Evolutionary conservation across 2,888 invertebrate species (phyloP), one percentile per base, ranked within the genome.

Genomic region (Conchocele bisecta): DNA sequence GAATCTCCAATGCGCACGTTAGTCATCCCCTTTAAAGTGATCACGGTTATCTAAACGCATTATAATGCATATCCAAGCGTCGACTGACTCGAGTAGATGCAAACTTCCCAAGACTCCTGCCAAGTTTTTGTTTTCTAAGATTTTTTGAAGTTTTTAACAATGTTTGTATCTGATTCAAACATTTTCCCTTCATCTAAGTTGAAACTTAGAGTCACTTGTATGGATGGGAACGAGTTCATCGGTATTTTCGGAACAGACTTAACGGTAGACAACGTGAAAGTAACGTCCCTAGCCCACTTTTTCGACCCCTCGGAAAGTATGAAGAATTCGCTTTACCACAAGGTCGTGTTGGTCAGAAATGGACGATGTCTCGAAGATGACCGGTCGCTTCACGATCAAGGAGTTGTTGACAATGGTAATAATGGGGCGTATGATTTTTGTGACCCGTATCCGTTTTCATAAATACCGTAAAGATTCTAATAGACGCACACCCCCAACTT

Each of bases 151-250:
- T n/a, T 29, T 57, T 28, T 54, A 44, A 29, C 42, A 50, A 91
- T 91, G 91, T 90, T 91, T 84, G 91, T 91, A 39, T 90, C 91
- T 20, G 91, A 91, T 65, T 75, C 85, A 4, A 87, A 81, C 64
- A 84, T 89, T 33, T 89, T 89, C 66, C 86, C 82, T 29, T 83
- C 88, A 65, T 83, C 87, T 54, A 82, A 75, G 44, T 86, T 89
- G 81, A 90, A 89, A 80, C 81, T 92, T 50, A 83, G 87, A 74
- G 85, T 92, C 31, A 85, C 90, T 4, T 90, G 86, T 74, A 85
- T 86, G 56, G 89, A 91, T 77, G 91, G 92, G 17, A 81, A 80
- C 9, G 86, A 86, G 22, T 87, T 88, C 80, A 80, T 85, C 6
- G 70, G 87, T 3, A 89, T 90, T 20, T 82, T 90, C 13, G 71